Conservation (phyloP, 2,888 invertebrate species). For the Eristalis tenax region DNA sequence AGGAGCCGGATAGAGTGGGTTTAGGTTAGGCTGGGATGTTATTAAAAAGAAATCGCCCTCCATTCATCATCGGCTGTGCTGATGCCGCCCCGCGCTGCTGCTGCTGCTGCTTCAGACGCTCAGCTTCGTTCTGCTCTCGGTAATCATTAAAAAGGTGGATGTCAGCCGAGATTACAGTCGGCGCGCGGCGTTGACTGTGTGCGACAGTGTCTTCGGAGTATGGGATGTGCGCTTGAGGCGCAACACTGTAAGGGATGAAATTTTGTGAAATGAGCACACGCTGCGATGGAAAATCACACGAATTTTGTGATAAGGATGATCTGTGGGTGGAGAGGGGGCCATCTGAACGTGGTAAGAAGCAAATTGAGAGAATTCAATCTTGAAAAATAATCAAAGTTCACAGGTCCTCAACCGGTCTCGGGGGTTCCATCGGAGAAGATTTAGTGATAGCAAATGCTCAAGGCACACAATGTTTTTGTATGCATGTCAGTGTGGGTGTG, state of each 20-base stretch:
- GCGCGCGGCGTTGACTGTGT: not conserved
- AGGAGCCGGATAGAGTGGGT: conserved; percentile 29
- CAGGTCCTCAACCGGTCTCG: not conserved
- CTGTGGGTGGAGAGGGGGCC: not conserved
- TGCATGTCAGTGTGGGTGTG: not conserved
- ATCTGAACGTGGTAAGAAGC: not conserved
- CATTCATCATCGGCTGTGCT: conserved; percentile 49
- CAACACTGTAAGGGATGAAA: conserved; percentile 19
- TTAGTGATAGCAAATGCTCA: not conserved
- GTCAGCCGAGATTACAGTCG: conserved; percentile 57
- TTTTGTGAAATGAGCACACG: not conserved
- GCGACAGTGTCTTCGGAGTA: not conserved
- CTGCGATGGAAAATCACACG: not conserved
- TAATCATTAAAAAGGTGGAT: conserved; percentile 66
- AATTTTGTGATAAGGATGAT: not conserved
- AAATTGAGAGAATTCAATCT: conserved; percentile 1
- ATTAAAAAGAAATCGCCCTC: conserved; percentile 25
- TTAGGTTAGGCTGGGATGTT: conserved; percentile 24
- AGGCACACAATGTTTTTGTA: not conserved
- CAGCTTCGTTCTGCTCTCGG: conserved; percentile 3
- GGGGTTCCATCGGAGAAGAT: not conserved
- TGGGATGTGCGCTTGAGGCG: conserved; percentile 5
- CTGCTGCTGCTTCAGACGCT: too few relatives aligned
- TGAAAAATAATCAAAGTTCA: not conserved
- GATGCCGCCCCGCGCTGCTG: not conserved